Evolutionary conservation across 2,888 invertebrate genomes (phyloP), one percentile per base, ranked within the genome.

Genomic region (Pterostichus niger): DNA sequence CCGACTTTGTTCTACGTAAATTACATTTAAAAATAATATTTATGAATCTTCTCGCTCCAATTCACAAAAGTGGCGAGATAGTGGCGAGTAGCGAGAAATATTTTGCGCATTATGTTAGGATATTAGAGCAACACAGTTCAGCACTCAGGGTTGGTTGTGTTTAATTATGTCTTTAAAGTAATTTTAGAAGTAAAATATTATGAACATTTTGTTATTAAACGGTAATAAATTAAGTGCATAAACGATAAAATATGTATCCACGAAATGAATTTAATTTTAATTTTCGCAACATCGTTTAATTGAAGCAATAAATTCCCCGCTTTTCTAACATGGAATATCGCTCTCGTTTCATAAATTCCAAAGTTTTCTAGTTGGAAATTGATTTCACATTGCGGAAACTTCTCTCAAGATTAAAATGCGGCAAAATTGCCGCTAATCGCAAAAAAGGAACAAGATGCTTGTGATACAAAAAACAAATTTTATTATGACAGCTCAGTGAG

Each of bases 181-280:
- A 71, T 71, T 71, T 31, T 17, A 17, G 40, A 10, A 15, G 68
- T 17, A 44, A 64, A 64, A 64, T 64, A 35, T 64, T n/a, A 35
- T 31, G 61, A 44, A 10, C 24, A 71, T 71, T 64, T 40, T 68
- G 64, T 68, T 68, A 68, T 68, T 71, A 71, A 71, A 71, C 68
- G 7, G 15, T 71, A 71, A 44, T 71, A 71, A 71, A 71, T 71
- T 44, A 71, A 71, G 15, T 71, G 44, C 68, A 71, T 31, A 71
- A 35, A 44, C 68, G 68, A 71, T 71, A 71, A 71, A 71, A 64
- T 64, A 64, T 35, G 64, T 64, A 64, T 64, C 33, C 64, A 24
- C 35, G 64, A n/a, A 64, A 64, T 33, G 64, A 64, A 71, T 71
- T 71, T 71, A 71, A 71, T 71, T 71, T 71, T 71, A 44, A 71